Evolutionary conservation across 2,888 invertebrate species (phyloP).

Genomic region (Cephonodes hylas): DNA sequence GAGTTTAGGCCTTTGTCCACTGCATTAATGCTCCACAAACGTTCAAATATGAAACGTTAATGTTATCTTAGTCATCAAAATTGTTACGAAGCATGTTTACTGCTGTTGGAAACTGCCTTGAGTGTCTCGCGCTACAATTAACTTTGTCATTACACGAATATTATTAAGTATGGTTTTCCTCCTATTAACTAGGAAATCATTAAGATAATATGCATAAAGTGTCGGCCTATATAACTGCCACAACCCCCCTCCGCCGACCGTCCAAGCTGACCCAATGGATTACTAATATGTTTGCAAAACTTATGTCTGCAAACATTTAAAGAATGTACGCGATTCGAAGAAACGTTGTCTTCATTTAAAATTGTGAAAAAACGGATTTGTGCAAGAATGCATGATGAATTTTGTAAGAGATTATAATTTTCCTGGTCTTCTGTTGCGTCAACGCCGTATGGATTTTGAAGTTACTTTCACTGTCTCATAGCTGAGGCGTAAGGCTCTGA

Average conservation of each 20-base stretch:
- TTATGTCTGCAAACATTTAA: background rate
- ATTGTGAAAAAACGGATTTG: background rate
- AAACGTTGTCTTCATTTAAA: too few species aligned
- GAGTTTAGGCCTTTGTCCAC: too few species aligned
- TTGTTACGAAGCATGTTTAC: too few species aligned
- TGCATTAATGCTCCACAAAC: too few species aligned
- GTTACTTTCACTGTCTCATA: too few species aligned
- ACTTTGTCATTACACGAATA: background rate
- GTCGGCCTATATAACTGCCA: background rate
- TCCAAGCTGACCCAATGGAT: background rate
- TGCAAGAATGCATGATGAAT: background rate
- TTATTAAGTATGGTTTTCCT: background rate
- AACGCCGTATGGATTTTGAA: background rate
- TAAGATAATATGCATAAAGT: background rate
- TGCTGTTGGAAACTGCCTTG: background rate
- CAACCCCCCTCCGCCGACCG: background rate
- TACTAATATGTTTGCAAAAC: constrained; percentile 3
- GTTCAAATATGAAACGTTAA: too few species aligned
- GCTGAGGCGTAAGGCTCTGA: too few species aligned
- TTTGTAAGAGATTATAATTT: background rate
- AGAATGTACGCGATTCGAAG: background rate
- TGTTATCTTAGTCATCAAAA: too few species aligned
- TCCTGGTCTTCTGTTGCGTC: background rate
- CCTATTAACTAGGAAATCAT: background rate
- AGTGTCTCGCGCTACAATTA: background rate